Conservation (phyloP, 2,797 vertebrate species). For the Morelia viridis region DNA sequence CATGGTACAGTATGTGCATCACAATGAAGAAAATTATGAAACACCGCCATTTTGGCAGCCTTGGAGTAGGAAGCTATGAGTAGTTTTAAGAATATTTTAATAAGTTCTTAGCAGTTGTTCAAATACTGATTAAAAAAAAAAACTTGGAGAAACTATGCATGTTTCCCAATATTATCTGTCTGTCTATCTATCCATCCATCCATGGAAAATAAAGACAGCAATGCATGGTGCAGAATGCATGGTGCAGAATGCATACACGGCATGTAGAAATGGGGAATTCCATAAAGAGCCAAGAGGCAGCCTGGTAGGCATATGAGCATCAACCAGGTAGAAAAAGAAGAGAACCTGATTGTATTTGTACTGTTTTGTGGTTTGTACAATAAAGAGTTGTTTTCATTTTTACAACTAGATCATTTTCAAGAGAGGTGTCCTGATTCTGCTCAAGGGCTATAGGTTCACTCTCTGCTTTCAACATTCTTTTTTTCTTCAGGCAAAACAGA, state of each 20-base stretch:
- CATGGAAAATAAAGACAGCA: neutral
- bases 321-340: conserved; percentile 35
- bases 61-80: neutral
- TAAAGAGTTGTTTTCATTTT: conserved; percentile 46
- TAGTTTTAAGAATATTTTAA: neutral
- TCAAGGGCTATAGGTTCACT: conserved; percentile 56
- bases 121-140: neutral
- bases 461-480: conserved; percentile 60
- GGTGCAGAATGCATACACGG: neutral
- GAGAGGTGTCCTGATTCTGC: conserved; percentile 15
- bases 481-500: conserved; percentile 62
- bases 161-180: neutral
- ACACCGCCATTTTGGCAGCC: neutral
- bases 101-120: neutral
- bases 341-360: conserved; percentile 25
- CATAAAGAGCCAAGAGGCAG: conserved; percentile 40
- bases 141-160: neutral
- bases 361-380: conserved; percentile 45
- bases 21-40: neutral
- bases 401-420: conserved; percentile 48
- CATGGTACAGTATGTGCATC: neutral
- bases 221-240: neutral
- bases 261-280: conserved; percentile 30
- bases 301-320: conserved; percentile 36
- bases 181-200: neutral